A percentile compares a stretch with the other conserved stretches of the same genome.
Evolutionary conservation across 2,888 invertebrate genomes (phyloP).

Genomic region (Plebejus anna): DNA sequence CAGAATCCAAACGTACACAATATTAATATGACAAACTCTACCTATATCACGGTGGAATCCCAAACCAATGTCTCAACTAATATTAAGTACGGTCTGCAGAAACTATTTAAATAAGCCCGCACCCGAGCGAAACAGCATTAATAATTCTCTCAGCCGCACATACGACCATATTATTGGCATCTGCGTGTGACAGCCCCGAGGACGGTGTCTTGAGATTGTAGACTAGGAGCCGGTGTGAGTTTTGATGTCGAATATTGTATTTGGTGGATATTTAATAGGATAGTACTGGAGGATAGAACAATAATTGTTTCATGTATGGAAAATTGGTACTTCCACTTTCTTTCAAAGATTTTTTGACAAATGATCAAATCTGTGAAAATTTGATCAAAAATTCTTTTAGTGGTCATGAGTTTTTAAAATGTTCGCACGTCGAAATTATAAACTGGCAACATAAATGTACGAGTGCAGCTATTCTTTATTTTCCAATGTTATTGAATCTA

Average conservation of each 20-base stretch:
- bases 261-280: too few relatives aligned
- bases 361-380: too few relatives aligned
- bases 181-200: conserved; percentile 70
- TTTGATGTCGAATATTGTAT: neutral
- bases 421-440: too few relatives aligned
- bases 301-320: too few relatives aligned
- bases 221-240: conserved; percentile 46
- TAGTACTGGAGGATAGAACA: too few relatives aligned
- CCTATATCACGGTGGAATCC: conserved; percentile 29
- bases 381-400: too few relatives aligned
- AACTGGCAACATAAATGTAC: too few relatives aligned
- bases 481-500: too few relatives aligned
- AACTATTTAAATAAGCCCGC: conserved; percentile 63
- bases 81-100: conserved; percentile 52
- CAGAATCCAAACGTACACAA: neutral
- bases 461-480: too few relatives aligned
- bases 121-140: conserved; percentile 62
- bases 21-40: conserved; percentile 29
- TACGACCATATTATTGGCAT: conserved; percentile 72
- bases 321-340: too few relatives aligned
- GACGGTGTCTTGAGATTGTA: conserved; percentile 61
- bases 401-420: too few relatives aligned
- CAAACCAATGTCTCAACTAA: conserved; percentile 54
- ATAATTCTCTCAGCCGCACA: conserved; percentile 76
- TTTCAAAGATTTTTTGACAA: too few relatives aligned